Evolutionary conservation across 2,113 vertebrate species (phyloP), one percentile per base, ranked within the genome.

Genomic region (Choloepus hoffmanni): DNA sequence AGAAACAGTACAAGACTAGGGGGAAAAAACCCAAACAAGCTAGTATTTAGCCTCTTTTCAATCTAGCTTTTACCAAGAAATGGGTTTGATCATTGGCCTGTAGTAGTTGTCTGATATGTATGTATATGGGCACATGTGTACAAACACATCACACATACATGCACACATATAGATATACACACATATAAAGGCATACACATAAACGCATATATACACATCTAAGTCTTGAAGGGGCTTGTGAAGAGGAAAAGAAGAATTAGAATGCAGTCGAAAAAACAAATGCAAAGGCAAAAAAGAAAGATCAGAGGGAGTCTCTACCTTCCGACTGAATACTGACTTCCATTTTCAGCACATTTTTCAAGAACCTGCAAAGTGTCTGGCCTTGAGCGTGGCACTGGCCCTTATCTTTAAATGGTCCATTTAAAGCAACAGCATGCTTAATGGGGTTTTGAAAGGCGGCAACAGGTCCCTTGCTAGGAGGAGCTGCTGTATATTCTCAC

Each of bases 371-470:
- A 2, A 16, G 14, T 63, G 30, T 93, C 70, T 89, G 36, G 79
- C 72, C 85, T 70, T 65, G 36, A 43, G 76, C 24, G 4, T 93
- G 67, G 67, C 78, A 73, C 15, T 95, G 33, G 33, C 65, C 93
- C 60, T 97, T 94, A 65, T 63, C 84, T 90, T 88, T 85, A 94
- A 72, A 76, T 92, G 50, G 70, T 72, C 63, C 65, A 53, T 93
- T 95, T 95, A 89, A 78, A 92, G 68, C 1, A 7, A 92, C 15
- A 84, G 43, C 8, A 36, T 19, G 26, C 63, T 95, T 86, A 83
- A 86, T 50, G 48, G 48, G 50, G 30, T 74, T 82, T 86, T 76
- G 86, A 86, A 90, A 89, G 67, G 60, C 24, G 21, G 50, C 62
- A 74, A 26, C 11, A 60, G 70, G 26, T 28, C 30, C 73, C n/a